phyloP scores from a whole-genome alignment of 2,888 invertebrate genomes.

The Folsomia candida region DNA sequence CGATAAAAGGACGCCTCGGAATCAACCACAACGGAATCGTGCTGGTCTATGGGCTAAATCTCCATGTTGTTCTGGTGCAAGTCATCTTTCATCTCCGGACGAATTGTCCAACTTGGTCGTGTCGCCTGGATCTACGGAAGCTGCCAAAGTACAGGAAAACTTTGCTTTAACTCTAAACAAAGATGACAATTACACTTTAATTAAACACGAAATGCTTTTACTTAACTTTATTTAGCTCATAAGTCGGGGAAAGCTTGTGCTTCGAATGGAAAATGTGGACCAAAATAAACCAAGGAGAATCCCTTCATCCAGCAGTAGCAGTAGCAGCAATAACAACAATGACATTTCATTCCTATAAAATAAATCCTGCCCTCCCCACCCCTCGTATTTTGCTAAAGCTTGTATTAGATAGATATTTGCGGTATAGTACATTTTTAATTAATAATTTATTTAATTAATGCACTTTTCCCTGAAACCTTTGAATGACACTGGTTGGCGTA shows the following conservation, averaged over 20 bases:
- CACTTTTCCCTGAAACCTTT: no score
- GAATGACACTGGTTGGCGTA: no score
- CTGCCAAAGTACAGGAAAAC: no score
- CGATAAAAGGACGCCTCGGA: no score
- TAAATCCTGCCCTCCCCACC: no score
- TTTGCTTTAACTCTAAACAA: not conserved
- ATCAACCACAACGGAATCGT: not conserved
- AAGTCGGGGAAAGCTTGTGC: not conserved
- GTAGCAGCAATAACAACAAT: not conserved
- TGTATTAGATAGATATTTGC: no score
- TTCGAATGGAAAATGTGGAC: not conserved
- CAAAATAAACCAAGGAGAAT: not conserved
- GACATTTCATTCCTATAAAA: not conserved
- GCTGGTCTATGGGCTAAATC: not conserved
- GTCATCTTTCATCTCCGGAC: conserved; percentile 26
- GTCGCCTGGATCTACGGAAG: not conserved
- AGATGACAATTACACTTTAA: not conserved
- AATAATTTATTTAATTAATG: no score
- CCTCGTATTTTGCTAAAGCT: no score
- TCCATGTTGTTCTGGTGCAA: not conserved
- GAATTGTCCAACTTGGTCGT: conserved; percentile 13
- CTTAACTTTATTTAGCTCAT: not conserved
- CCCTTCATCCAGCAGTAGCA: not conserved
- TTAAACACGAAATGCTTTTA: not conserved
- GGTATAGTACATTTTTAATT: no score